A percentile compares a stretch with the other conserved stretches of the same genome.
Conservation (phyloP, 2,888 invertebrate species). For the Patella caerulea region DNA sequence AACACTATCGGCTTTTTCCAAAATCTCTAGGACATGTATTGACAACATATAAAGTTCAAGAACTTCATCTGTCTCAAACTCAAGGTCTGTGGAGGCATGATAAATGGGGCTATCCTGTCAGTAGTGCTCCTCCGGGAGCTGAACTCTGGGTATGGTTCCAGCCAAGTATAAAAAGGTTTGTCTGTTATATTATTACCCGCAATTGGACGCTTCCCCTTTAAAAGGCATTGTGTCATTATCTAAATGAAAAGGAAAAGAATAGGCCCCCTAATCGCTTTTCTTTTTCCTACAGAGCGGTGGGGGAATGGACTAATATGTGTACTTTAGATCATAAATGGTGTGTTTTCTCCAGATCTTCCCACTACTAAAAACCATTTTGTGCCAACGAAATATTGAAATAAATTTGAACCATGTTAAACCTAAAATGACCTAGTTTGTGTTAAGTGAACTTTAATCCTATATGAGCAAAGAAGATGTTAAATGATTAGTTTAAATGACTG, state of each 20-base stretch:
- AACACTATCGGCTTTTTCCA: slow-evolving; percentile 88
- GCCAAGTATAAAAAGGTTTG: slow-evolving; percentile 72
- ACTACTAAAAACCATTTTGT: no score
- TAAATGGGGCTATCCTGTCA: slow-evolving; percentile 93
- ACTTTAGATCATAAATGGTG: background rate
- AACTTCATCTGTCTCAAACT: slow-evolving; percentile 91
- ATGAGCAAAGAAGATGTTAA: background rate
- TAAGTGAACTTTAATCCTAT: background rate
- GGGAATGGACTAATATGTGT: no score
- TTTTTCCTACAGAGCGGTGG: no score
- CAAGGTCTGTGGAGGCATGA: slow-evolving; percentile 95
- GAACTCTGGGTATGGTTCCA: slow-evolving; percentile 95
- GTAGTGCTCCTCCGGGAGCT: slow-evolving; percentile 92
- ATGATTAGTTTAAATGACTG: background rate
- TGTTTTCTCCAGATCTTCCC: no score
- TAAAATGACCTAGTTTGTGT: no score
- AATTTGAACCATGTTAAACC: no score
- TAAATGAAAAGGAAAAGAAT: no score
- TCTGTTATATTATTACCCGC: background rate
- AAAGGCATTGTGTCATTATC: no score
- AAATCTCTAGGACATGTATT: slow-evolving; percentile 90
- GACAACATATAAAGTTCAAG: slow-evolving; percentile 86
- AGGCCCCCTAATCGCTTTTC: no score
- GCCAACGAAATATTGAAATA: no score
- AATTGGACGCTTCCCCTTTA: no score